These are phyloP conservation scores for Pangasianodon gigas DNA, from an alignment of 2,113 vertebrate species.

Conservation along the genomic window DNA sequence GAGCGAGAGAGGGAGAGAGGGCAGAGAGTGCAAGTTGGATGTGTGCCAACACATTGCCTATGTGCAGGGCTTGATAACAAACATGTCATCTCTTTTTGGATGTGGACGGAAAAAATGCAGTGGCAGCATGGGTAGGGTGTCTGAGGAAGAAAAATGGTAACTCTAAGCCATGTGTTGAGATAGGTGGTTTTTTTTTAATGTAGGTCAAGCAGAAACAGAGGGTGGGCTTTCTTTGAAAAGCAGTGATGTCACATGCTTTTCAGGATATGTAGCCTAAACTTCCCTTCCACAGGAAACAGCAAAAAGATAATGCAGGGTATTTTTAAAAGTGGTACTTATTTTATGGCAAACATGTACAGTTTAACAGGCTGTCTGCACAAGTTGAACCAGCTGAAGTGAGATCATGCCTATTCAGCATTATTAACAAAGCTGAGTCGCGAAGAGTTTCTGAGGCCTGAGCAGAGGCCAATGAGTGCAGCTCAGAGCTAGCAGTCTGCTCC, in stretches of 20 bases:
- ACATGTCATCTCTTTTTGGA: conserved; percentile 44
- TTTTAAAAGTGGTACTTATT: not conserved
- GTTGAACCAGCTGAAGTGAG: not conserved
- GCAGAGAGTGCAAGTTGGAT: conserved; percentile 46
- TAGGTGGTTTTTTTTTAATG: conserved; percentile 51
- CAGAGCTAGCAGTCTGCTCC: conserved; percentile 23
- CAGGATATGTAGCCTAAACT: not conserved
- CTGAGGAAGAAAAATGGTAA: not conserved
- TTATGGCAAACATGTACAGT: not conserved
- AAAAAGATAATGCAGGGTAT: not conserved
- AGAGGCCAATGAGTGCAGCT: conserved; percentile 32
- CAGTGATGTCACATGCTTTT: conserved; percentile 40
- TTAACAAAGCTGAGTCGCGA: conserved; percentile 4
- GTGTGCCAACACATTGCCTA: conserved; percentile 37
- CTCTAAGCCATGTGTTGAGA: conserved; percentile 42
- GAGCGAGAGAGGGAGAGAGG: conserved; percentile 10
- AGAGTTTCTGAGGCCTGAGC: conserved; percentile 18
- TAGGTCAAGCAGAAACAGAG: conserved; percentile 55
- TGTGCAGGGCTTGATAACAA: conserved; percentile 50
- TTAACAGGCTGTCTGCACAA: not conserved
- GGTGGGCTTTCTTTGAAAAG: conserved; percentile 36
- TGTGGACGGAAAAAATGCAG: conserved; percentile 38
- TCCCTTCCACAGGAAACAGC: not conserved
- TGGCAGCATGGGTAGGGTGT: conserved; percentile 27
- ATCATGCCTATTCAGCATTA: conserved; percentile 38